phyloP scores from a whole-genome alignment of 2,888 invertebrate genomes.

The Rhagonycha fulva region DNA sequence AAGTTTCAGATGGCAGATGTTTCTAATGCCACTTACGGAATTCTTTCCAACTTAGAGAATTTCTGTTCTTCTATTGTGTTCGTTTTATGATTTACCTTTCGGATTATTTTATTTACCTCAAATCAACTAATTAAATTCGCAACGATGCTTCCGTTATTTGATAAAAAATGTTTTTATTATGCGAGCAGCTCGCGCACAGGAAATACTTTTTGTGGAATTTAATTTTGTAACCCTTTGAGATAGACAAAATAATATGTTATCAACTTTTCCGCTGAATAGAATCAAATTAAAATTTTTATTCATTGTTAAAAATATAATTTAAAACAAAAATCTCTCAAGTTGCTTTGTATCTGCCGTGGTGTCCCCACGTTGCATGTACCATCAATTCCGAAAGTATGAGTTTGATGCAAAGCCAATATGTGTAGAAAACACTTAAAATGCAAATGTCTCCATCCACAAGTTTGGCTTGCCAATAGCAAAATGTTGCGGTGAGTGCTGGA shows the following conservation, averaged over 20 bases:
- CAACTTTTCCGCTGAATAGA: neutral
- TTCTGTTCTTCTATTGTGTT: slow-evolving; percentile 22
- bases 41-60: slow-evolving; percentile 35
- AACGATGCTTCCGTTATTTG: neutral
- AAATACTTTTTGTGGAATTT: neutral
- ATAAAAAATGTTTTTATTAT: neutral
- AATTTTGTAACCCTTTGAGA: neutral
- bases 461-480: slow-evolving; percentile 37
- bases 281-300: neutral
- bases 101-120: neutral
- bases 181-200: neutral
- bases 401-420: slow-evolving; percentile 46
- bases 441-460: slow-evolving; percentile 50
- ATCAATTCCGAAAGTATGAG: slow-evolving; percentile 32
- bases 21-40: slow-evolving; percentile 37
- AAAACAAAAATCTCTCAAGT: neutral
- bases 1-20: slow-evolving; percentile 35
- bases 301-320: neutral
- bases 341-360: neutral
- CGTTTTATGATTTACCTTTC: slow-evolving; percentile 9
- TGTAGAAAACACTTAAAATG: slow-evolving; percentile 55
- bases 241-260: neutral
- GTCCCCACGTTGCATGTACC: slow-evolving; percentile 31
- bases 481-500: slow-evolving; percentile 39
- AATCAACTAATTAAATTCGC: neutral